Evolutionary conservation across 2,888 invertebrate species (phyloP).

Genomic region (Patella depressa): DNA sequence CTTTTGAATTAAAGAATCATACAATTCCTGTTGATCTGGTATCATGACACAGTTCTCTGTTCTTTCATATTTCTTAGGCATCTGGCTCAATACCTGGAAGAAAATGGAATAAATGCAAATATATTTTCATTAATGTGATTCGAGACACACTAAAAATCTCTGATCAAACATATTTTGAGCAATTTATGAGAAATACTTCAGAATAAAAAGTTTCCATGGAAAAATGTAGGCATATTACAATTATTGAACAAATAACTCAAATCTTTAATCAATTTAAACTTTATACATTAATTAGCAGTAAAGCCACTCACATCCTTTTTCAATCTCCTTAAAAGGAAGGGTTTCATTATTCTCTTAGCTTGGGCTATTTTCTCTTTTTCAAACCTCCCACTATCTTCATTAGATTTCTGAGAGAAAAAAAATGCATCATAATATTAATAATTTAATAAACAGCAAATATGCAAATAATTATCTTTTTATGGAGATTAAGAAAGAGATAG

Average conservation of each 20-base stretch:
- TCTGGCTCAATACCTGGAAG: conserved; percentile 74
- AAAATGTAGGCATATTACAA: no score
- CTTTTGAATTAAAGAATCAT: conserved; percentile 79
- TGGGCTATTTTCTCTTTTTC: conserved; percentile 91
- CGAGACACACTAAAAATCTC: no score
- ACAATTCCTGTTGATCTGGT: conserved; percentile 81
- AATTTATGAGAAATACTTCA: no score
- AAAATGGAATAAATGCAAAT: not conserved
- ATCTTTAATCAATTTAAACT: no score
- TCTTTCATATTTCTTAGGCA: conserved; percentile 86
- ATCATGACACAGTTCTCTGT: conserved; percentile 81
- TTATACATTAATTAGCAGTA: no score
- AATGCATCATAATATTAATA: not conserved
- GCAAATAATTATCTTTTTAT: not conserved
- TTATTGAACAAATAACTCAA: no score
- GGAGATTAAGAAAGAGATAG: not conserved
- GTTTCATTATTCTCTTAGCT: conserved; percentile 95
- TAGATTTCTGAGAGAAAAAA: conserved; percentile 41
- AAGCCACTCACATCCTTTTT: conserved; percentile 81
- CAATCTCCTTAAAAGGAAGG: conserved; percentile 90
- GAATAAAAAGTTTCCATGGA: no score
- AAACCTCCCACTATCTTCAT: conserved; percentile 77
- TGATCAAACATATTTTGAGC: no score
- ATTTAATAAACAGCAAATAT: not conserved
- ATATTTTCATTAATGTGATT: no score